Evolutionary conservation across 2,113 vertebrate species (phyloP).

Genomic region (Corythoichthys intestinalis): DNA sequence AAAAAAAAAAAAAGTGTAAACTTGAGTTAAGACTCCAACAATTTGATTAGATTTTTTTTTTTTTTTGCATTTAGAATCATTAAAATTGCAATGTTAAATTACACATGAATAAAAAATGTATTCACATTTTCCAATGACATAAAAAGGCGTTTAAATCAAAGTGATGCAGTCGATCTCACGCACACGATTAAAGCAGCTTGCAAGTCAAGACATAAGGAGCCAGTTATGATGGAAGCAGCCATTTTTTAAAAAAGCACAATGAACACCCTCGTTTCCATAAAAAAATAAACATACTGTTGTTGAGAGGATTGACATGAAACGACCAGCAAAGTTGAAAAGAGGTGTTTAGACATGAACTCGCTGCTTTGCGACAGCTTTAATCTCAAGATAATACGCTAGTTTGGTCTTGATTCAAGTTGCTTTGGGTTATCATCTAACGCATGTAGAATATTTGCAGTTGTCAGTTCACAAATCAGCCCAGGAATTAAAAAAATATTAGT

Average conservation of each 20-base stretch:
- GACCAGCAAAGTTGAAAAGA: background rate
- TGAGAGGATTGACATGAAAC: background rate
- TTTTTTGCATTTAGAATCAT: background rate
- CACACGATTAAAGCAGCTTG: background rate
- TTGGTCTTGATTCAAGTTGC: background rate
- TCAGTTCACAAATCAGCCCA: background rate
- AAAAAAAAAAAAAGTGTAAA: slow-evolving; percentile 34
- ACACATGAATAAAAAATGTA: background rate
- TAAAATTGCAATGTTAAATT: background rate
- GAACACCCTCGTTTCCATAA: background rate
- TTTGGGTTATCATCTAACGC: background rate
- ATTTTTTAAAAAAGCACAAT: background rate
- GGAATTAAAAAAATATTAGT: background rate
- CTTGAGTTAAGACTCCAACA: slow-evolving; percentile 15
- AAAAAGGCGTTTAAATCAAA: background rate
- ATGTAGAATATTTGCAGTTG: background rate
- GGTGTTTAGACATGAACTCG: background rate
- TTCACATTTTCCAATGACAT: background rate
- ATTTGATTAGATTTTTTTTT: background rate
- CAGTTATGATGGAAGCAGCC: background rate
- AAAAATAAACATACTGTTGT: background rate
- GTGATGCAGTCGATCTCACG: background rate
- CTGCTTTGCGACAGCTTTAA: background rate
- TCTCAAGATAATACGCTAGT: background rate
- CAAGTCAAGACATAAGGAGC: background rate